Percentiles rank a stretch among this genome's conserved stretches.
Evolutionary conservation across 2,888 invertebrate species (phyloP).

Genomic region (Agonopterix arenella): DNA sequence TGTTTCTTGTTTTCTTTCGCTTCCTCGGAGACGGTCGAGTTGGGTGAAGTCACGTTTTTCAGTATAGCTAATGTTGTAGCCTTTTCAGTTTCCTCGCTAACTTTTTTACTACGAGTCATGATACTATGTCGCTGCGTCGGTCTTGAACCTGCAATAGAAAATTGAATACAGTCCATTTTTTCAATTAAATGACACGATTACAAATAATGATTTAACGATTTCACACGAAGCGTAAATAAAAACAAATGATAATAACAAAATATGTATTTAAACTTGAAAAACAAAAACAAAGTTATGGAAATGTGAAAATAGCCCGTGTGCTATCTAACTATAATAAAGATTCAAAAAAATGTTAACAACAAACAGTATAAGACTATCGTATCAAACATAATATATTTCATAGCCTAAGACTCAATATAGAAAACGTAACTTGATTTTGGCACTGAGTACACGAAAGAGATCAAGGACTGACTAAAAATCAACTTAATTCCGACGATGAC

Average conservation of each 20-base stretch:
- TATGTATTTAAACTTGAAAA: slow-evolving; percentile 7
- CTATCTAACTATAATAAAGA: background rate
- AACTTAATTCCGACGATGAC: too few species aligned
- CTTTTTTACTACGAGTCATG: slow-evolving; percentile 61
- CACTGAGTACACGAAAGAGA: too few species aligned
- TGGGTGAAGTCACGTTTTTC: slow-evolving; percentile 6
- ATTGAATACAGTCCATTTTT: slow-evolving; percentile 43
- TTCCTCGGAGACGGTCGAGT: slow-evolving; percentile 43
- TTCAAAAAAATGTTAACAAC: too few species aligned
- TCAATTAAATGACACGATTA: slow-evolving; percentile 13
- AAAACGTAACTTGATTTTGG: too few species aligned
- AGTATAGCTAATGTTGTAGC: slow-evolving; percentile 8
- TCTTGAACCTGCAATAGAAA: slow-evolving; percentile 61
- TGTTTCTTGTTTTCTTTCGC: slow-evolving; percentile 35
- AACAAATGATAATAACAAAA: slow-evolving; percentile 8
- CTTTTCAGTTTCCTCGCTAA: slow-evolving; percentile 32
- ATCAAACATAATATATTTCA: too few species aligned
- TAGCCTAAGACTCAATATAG: too few species aligned
- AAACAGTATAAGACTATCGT: too few species aligned
- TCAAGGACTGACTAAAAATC: too few species aligned
- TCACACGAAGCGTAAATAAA: slow-evolving; percentile 9
- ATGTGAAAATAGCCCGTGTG: slow-evolving; percentile 2
- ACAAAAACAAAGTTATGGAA: slow-evolving; percentile 2
- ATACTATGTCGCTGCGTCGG: slow-evolving; percentile 43
- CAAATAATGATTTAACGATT: background rate